Evolutionary conservation across 1,140 invertebrate genomes (phyloP), one percentile per base, ranked within the genome.

Genomic region (Drosophila sucinea): DNA sequence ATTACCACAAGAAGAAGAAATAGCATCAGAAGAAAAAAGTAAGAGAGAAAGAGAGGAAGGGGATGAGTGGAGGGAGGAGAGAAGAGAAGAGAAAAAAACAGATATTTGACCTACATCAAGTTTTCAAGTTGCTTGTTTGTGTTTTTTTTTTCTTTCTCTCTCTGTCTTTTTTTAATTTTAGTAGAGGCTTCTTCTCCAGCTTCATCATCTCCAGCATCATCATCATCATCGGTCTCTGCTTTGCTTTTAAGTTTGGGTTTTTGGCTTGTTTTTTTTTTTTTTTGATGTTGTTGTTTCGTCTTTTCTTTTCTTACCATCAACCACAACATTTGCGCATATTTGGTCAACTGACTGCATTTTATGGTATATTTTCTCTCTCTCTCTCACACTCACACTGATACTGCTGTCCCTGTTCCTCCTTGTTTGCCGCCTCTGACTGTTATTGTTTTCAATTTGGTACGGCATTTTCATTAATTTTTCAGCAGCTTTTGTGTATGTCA

Each of bases 381-480:
- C 56, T 67, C 54, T 68, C 10, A 11, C 35, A 11, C 10, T 4
- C 35, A 3, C 35, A 38, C 4, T 38, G 35, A 8, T 7, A 5
- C 17, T 30, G 23, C 17, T 33, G 6, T 17, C 4, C 30, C 38
- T 32, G 1, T 35, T 17, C 17, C 35, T 40, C 51, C 32, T 10
- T 56, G 38, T 38, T 29, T 27, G 11, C 55, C 54, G 35, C 60
- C 61, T 69, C 62, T 77, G 73, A 70, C 51, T 70, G 69, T 70
- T 87, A 89, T 89, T 89, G 85, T 89, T 89, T 87, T 89, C 83
- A 89, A 89, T 89, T 90, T 84, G 67, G 64, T 79, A 67, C 79
- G 75, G 85, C 85, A 75, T 90, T 90, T 89, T 90, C 85, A 89
- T 89, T 90, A 89, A 90, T 81, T 89, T 89, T 89, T 84, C 74